phyloP scores from a whole-genome alignment of 2,113 vertebrate species.

The Corapipo altera region DNA sequence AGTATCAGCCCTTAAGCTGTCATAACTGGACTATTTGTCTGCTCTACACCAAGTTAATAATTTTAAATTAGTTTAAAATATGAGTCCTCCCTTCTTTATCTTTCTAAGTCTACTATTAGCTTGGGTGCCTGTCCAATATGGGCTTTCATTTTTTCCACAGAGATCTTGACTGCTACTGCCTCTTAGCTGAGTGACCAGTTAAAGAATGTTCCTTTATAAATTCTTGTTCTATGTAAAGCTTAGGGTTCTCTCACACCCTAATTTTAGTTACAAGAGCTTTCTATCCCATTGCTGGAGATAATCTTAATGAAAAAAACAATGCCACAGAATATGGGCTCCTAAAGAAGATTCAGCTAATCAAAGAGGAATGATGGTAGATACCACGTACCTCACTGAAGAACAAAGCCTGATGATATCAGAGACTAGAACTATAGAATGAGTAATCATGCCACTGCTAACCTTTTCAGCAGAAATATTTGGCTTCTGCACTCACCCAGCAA shows the following conservation, averaged over 20 bases:
- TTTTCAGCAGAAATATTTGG: background rate
- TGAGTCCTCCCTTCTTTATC: background rate
- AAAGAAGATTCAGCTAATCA: background rate
- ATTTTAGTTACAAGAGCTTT: background rate
- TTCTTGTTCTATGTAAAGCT: background rate
- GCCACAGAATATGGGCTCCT: background rate
- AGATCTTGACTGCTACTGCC: background rate
- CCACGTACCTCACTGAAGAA: background rate
- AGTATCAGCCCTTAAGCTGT: background rate
- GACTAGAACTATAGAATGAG: background rate
- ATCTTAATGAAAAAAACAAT: background rate
- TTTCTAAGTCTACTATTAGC: background rate
- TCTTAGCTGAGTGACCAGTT: background rate
- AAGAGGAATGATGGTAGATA: background rate
- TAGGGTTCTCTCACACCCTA: background rate
- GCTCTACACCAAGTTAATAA: background rate
- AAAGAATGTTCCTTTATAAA: background rate
- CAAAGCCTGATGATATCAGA: background rate
- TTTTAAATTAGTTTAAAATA: background rate
- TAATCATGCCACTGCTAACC: background rate
- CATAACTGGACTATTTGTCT: background rate
- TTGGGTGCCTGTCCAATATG: rapidly evolving
- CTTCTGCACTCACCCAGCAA: background rate
- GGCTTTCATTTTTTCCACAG: background rate
- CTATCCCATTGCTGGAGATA: background rate